These are phyloP conservation scores for Eurystomus glaucurus DNA, from an alignment of 2,797 vertebrate species.

Conservation along the genomic window DNA sequence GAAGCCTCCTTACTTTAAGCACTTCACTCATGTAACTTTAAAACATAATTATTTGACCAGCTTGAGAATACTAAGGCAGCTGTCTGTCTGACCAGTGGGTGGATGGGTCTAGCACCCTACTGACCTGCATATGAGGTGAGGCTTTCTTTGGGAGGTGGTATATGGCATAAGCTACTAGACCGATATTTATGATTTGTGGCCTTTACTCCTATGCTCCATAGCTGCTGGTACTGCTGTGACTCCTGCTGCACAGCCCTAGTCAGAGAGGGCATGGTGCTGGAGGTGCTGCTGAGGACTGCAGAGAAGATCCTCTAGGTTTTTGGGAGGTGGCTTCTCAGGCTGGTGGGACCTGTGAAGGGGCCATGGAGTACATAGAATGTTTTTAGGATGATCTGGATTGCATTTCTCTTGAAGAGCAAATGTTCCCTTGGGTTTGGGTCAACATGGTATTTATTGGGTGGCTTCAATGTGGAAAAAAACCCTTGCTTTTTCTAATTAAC, in stretches of 20 bases:
- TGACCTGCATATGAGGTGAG: not conserved
- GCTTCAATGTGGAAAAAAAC: not conserved
- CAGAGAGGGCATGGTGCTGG: not conserved
- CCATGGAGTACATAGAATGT: not conserved
- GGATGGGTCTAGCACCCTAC: not conserved
- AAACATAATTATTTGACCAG: not conserved
- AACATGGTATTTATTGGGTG: not conserved
- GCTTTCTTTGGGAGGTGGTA: not conserved
- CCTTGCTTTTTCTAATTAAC: slow-evolving; percentile 9
- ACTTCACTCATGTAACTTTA: not conserved
- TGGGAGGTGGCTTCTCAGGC: not conserved
- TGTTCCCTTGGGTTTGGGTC: not conserved
- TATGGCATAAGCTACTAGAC: not conserved
- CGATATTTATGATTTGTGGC: not conserved
- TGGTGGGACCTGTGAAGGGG: not conserved
- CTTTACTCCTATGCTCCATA: not conserved
- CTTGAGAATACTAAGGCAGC: not conserved
- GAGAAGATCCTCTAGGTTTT: not conserved
- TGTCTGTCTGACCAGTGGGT: not conserved
- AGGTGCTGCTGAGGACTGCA: not conserved
- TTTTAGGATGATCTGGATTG: not conserved
- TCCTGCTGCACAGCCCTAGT: not conserved
- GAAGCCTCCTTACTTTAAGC: not conserved
- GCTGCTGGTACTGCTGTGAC: not conserved
- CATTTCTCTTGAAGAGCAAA: not conserved